Evolutionary conservation across 1,140 invertebrate genomes (phyloP).

Genomic region (Drosophila bocki): DNA sequence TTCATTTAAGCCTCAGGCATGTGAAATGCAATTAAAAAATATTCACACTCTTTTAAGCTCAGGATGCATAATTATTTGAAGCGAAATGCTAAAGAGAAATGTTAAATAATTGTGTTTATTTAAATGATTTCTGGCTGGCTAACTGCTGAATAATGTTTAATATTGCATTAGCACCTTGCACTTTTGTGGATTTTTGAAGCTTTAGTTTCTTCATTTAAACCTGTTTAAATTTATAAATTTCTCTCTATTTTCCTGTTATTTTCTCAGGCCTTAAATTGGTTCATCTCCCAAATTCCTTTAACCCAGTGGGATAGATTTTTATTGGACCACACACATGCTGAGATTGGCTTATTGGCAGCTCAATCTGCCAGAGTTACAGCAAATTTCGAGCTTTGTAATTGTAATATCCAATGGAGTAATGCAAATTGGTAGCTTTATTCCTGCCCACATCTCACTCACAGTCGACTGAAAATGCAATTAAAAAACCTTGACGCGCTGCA

Average conservation of each 20-base stretch:
- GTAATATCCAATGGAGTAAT: constrained; percentile 36
- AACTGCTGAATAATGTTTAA: neutral
- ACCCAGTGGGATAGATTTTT: constrained; percentile 33
- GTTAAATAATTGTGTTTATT: constrained; percentile 21
- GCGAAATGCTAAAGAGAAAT: constrained; percentile 1
- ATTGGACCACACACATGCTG: constrained; percentile 29
- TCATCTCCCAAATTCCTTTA: constrained; percentile 50
- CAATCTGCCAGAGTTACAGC: constrained; percentile 16
- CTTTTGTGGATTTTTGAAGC: neutral
- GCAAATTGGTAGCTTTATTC: constrained; percentile 36
- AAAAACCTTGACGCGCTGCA: constrained; percentile 53
- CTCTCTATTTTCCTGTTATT: constrained; percentile 10
- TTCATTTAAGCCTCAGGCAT: neutral
- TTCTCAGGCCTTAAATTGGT: constrained; percentile 1
- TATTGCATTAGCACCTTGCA: neutral
- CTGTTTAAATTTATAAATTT: neutral
- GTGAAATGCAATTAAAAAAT: constrained; percentile 25
- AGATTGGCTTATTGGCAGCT: constrained; percentile 28
- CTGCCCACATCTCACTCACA: neutral
- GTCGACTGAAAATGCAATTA: constrained; percentile 37
- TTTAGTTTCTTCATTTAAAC: neutral
- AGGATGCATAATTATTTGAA: constrained; percentile 4
- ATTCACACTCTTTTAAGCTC: constrained; percentile 9
- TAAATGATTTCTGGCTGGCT: neutral
- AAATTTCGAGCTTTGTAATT: constrained; percentile 19